phyloP scores from a whole-genome alignment of 64 coral and sea anemone genomes.

The Pocillopora verrucosa region DNA sequence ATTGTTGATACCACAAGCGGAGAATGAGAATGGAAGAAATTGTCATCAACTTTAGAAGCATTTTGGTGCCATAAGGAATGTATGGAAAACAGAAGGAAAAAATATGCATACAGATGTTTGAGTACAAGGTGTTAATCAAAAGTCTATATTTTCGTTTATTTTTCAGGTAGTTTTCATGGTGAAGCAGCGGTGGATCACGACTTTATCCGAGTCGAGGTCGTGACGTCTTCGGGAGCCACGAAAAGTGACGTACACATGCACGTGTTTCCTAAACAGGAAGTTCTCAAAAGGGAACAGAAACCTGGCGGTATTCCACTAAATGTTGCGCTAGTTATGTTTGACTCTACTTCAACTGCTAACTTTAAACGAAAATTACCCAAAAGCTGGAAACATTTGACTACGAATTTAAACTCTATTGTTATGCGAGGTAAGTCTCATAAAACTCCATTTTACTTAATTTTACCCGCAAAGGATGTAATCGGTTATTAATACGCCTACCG shows the following conservation, averaged over 20 bases:
- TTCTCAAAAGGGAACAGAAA: background rate
- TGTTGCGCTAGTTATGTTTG: conserved; percentile 68
- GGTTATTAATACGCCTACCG: too few species aligned
- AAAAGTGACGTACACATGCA: conserved; percentile 41
- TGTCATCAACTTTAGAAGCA: too few species aligned
- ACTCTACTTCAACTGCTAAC: conserved; percentile 67
- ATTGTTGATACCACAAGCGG: too few species aligned
- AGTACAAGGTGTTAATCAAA: too few species aligned
- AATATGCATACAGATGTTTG: too few species aligned
- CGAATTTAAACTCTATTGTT: conserved; percentile 26
- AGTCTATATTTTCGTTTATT: too few species aligned
- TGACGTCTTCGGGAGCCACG: conserved; percentile 13
- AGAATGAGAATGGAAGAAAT: too few species aligned
- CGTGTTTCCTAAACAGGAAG: conserved; percentile 46
- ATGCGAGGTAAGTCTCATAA: conserved; percentile 37
- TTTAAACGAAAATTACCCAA: conserved; percentile 69
- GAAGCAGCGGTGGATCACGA: background rate
- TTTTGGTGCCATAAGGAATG: too few species aligned
- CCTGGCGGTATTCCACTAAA: conserved; percentile 58
- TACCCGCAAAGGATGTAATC: too few species aligned
- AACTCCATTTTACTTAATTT: too few species aligned
- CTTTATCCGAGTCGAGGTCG: conserved; percentile 61
- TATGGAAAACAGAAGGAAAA: too few species aligned
- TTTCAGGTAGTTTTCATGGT: background rate
- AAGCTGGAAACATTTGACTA: conserved; percentile 34